These are phyloP conservation scores for Hemithea aestivaria DNA, from an alignment of 2,888 invertebrate genomes.

Conservation along the genomic window DNA sequence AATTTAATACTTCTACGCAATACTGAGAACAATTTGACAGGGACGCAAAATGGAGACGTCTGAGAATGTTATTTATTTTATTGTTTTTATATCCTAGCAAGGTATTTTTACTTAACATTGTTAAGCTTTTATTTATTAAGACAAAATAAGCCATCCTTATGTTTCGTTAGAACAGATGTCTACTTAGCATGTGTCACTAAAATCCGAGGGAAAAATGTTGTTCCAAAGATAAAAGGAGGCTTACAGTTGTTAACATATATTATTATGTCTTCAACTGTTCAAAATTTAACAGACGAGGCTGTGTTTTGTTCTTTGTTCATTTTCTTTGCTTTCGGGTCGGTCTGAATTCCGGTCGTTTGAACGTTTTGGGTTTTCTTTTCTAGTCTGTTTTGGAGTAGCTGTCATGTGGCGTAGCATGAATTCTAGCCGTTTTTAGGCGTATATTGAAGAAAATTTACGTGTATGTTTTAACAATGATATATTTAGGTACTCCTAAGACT, in stretches of 20 bases:
- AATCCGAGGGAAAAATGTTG: conserved; percentile 33
- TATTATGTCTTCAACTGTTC: conserved; percentile 33
- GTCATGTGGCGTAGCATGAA: too few relatives aligned
- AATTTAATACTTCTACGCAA: too few relatives aligned
- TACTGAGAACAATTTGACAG: too few relatives aligned
- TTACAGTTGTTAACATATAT: conserved; percentile 42
- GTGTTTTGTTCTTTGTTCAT: conserved; percentile 15
- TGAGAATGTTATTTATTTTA: too few relatives aligned
- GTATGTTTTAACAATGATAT: too few relatives aligned
- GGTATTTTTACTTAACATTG: not conserved
- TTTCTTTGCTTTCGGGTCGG: conserved; percentile 7
- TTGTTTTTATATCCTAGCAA: too few relatives aligned
- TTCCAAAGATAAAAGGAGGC: conserved; percentile 40
- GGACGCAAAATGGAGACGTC: too few relatives aligned
- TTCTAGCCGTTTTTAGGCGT: too few relatives aligned
- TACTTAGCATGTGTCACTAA: conserved; percentile 11
- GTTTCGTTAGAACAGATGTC: conserved; percentile 24
- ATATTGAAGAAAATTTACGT: too few relatives aligned
- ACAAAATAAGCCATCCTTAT: conserved; percentile 11
- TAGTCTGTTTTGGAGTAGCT: conserved; percentile 44
- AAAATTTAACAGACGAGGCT: conserved; percentile 23
- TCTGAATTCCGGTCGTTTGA: conserved; percentile 1
- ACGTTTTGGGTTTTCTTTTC: conserved; percentile 28
- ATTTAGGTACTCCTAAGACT: too few relatives aligned
- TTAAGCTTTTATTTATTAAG: conserved; percentile 2